phyloP scores from a whole-genome alignment of 2,888 invertebrate genomes.

The Itoplectis maculator region DNA sequence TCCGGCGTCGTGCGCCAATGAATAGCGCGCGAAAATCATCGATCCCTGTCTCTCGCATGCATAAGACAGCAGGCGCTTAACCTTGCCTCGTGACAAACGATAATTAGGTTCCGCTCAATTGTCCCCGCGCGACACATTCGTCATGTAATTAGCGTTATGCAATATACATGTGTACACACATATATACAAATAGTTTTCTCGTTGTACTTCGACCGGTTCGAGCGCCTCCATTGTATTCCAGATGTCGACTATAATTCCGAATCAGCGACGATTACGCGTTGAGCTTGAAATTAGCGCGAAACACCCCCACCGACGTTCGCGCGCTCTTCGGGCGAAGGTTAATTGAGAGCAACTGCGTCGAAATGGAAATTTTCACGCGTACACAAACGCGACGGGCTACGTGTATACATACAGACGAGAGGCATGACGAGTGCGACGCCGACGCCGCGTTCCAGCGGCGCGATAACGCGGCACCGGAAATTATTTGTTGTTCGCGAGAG shows the following conservation, averaged over 20 bases:
- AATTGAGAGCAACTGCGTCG: slow-evolving; percentile 56
- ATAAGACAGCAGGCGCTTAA: background rate
- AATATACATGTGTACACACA: background rate
- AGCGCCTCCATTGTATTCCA: slow-evolving; percentile 38
- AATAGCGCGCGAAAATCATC: background rate
- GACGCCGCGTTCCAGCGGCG: slow-evolving; percentile 23
- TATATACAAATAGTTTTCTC: slow-evolving; percentile 27
- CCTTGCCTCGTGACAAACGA: slow-evolving; percentile 34
- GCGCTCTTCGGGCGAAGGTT: slow-evolving; percentile 46
- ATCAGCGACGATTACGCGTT: slow-evolving; percentile 42
- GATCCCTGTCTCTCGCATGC: slow-evolving; percentile 13
- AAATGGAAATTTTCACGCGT: slow-evolving; percentile 55
- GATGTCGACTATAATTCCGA: slow-evolving; percentile 38
- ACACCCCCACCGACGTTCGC: slow-evolving; percentile 1
- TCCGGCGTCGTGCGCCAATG: slow-evolving; percentile 7
- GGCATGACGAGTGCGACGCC: too few species aligned
- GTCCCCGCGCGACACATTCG: slow-evolving; percentile 20
- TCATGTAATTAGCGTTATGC: slow-evolving; percentile 12
- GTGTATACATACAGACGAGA: too few species aligned
- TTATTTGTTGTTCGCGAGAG: background rate
- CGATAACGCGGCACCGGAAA: slow-evolving; percentile 42
- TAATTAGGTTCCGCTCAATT: slow-evolving; percentile 43
- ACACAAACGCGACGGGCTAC: background rate
- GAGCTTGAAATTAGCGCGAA: slow-evolving; percentile 44
- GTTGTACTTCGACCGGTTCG: slow-evolving; percentile 14